These are phyloP conservation scores for Phymanthus crucifer DNA, from an alignment of 92 coral and sea anemone genomes.

Conservation along the genomic window DNA sequence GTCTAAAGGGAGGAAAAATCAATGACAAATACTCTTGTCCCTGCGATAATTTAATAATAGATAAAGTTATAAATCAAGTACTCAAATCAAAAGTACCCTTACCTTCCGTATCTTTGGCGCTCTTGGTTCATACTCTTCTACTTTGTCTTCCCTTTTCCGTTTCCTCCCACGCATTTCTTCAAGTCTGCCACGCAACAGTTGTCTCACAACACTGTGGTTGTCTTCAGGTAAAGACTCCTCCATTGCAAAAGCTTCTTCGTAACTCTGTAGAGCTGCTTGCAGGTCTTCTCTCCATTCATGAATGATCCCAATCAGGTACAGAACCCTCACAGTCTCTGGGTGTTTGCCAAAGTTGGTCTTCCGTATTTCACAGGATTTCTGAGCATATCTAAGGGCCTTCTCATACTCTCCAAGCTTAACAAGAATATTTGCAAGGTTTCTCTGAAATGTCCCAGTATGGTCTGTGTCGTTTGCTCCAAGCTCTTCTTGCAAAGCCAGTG, in stretches of 20 bases:
- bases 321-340: slow-evolving; percentile 63
- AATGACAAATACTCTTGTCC: no score
- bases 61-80: no score
- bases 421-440: slow-evolving; percentile 69
- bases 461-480: slow-evolving; percentile 44
- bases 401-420: slow-evolving; percentile 27
- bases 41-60: no score
- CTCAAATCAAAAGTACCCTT: no score
- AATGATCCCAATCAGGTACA: slow-evolving; percentile 58
- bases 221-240: slow-evolving; percentile 54
- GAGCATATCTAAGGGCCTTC: slow-evolving; percentile 52
- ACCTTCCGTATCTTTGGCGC: background rate
- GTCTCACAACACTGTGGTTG: slow-evolving; percentile 60
- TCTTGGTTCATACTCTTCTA: slow-evolving; percentile 9
- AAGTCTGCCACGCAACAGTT: slow-evolving; percentile 16
- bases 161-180: slow-evolving; percentile 7
- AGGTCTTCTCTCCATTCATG: slow-evolving; percentile 33
- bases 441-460: slow-evolving; percentile 45
- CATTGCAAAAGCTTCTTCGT: slow-evolving; percentile 58
- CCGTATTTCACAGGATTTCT: slow-evolving; percentile 49
- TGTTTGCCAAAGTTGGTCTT: slow-evolving; percentile 42
- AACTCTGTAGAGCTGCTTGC: slow-evolving; percentile 37
- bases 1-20: no score
- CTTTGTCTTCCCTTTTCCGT: background rate
- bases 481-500: slow-evolving; percentile 43